These are phyloP conservation scores for Aphis craccivora DNA, from an alignment of 1,140 invertebrate species.

Conservation along the genomic window DNA sequence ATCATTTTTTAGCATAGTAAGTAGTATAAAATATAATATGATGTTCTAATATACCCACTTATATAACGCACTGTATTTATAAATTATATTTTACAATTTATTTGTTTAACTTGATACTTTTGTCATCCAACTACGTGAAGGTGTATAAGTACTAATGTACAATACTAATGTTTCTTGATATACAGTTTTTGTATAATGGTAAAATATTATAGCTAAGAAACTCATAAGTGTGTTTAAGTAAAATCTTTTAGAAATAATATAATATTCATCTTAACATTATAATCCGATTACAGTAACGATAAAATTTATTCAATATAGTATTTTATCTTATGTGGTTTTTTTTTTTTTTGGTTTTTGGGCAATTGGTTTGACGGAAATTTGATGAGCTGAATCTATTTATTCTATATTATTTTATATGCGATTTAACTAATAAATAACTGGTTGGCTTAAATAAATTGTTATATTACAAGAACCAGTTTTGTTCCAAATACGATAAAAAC, in stretches of 20 bases:
- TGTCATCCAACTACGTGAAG: neutral
- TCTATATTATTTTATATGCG: neutral
- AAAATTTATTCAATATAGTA: neutral
- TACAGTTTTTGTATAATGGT: neutral
- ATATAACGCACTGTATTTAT: neutral
- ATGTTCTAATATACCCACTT: neutral
- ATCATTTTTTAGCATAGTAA: neutral
- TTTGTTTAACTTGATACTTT: neutral
- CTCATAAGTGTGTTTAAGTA: neutral
- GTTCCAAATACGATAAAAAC: slow-evolving; percentile 27
- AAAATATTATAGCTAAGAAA: neutral
- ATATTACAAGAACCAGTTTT: neutral
- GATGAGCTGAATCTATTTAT: neutral
- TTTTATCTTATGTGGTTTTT: neutral
- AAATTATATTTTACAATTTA: neutral
- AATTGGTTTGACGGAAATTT: neutral
- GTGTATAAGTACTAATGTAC: no score
- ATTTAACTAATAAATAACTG: neutral
- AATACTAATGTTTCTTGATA: neutral
- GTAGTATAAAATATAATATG: neutral
- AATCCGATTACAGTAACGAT: neutral
- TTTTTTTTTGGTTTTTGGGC: no score
- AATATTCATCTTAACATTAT: neutral
- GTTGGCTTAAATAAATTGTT: slow-evolving; percentile 19
- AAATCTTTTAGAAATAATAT: neutral